A percentile compares a stretch with the other conserved stretches of the same genome.
phyloP scores from a whole-genome alignment of 2,113 vertebrate genomes.

The Corynorhinus townsendii region DNA sequence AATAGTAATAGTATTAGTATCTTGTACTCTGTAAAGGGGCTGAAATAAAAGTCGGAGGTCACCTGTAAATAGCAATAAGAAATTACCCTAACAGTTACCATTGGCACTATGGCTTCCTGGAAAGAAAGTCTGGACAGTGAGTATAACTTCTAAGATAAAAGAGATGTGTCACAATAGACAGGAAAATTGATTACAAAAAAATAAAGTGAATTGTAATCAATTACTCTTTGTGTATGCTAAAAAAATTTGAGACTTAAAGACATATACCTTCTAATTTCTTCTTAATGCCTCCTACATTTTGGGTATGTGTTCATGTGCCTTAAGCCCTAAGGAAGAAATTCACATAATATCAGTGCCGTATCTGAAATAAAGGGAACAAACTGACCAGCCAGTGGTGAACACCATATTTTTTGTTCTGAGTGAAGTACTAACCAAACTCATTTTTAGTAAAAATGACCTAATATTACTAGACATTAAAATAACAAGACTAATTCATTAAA shows the following conservation, averaged over 20 bases:
- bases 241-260: not conserved
- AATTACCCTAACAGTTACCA: not conserved
- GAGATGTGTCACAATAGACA: not conserved
- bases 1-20: not conserved
- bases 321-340: not conserved
- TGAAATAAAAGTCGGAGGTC: not conserved
- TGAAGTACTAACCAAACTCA: not conserved
- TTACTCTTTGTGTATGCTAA: not conserved
- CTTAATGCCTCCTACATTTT: not conserved
- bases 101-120: not conserved
- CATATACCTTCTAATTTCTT: not conserved
- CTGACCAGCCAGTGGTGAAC: not conserved
- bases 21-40: not conserved
- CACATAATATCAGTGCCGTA: not conserved
- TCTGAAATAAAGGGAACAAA: not conserved
- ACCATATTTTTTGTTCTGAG: not conserved
- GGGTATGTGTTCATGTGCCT: not conserved
- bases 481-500: not conserved
- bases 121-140: not conserved
- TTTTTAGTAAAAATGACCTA: not conserved
- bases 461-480: not conserved
- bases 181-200: not conserved
- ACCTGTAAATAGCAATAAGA: not conserved
- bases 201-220: not conserved
- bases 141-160: not conserved